A percentile compares a stretch with the other conserved stretches of the same genome.
Evolutionary conservation across 2,888 invertebrate species (phyloP).

Genomic region (Xylota segnis): DNA sequence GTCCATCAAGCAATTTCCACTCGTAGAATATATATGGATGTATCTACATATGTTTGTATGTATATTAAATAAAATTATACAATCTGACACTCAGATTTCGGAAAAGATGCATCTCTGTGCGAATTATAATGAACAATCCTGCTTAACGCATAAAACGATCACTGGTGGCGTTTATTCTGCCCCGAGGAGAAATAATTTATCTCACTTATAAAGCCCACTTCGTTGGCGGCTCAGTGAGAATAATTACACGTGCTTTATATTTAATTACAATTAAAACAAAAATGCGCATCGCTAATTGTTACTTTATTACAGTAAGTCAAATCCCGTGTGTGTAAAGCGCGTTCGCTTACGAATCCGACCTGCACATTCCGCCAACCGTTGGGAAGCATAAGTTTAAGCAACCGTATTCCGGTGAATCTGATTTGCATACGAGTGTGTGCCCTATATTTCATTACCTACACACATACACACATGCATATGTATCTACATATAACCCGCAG

Average conservation of each 20-base stretch:
- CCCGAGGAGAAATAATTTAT: constrained; percentile 49
- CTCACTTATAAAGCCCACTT: constrained; percentile 40
- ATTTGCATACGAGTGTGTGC: constrained; percentile 26
- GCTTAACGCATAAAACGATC: constrained; percentile 41
- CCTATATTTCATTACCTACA: constrained; percentile 13
- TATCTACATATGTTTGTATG: too few relatives aligned
- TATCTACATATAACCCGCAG: background rate
- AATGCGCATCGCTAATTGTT: constrained; percentile 71
- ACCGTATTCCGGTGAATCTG: constrained; percentile 49
- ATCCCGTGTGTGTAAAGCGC: constrained; percentile 35
- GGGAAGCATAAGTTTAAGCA: constrained; percentile 47
- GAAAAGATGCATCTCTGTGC: background rate
- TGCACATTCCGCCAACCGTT: constrained; percentile 1
- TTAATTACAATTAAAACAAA: constrained; percentile 72
- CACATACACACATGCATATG: too few relatives aligned
- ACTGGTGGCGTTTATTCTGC: constrained; percentile 50
- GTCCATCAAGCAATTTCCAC: too few relatives aligned
- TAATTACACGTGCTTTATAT: constrained; percentile 73
- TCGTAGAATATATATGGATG: too few relatives aligned
- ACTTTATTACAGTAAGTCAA: constrained; percentile 73
- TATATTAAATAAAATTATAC: background rate
- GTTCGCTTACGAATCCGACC: constrained; percentile 40
- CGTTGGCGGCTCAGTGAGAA: constrained; percentile 46
- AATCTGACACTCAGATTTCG: background rate
- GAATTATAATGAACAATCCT: constrained; percentile 19